phyloP scores from a whole-genome alignment of 2,797 vertebrate genomes.

The Sarcophilus harrisii region DNA sequence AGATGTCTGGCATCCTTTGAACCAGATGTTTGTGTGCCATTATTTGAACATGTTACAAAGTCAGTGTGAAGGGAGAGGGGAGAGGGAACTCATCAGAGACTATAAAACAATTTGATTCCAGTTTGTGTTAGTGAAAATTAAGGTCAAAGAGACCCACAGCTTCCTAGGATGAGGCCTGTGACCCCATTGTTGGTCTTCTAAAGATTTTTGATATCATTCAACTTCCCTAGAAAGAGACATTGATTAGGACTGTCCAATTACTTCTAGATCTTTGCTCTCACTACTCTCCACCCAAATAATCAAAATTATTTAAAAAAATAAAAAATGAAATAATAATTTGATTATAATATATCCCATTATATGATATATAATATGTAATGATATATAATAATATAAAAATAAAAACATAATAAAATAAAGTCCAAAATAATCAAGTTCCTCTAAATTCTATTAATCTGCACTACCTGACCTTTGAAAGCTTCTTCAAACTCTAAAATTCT shows the following conservation, averaged over 20 bases:
- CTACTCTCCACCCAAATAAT: background rate
- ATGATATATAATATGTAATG: too few relatives aligned
- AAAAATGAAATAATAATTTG: too few relatives aligned
- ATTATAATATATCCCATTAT: too few relatives aligned
- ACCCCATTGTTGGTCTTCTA: background rate
- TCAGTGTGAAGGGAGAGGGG: background rate
- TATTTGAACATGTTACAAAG: background rate
- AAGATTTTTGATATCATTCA: background rate
- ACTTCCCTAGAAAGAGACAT: background rate
- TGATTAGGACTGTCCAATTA: background rate
- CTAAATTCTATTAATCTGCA: background rate
- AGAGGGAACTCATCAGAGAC: background rate
- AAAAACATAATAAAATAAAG: too few relatives aligned
- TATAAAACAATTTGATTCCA: background rate
- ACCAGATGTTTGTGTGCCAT: background rate
- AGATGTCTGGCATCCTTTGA: background rate
- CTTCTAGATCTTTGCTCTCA: background rate
- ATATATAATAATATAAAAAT: too few relatives aligned
- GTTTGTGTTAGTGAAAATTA: background rate
- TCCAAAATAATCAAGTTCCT: too few relatives aligned
- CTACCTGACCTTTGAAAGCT: background rate
- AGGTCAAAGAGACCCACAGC: background rate
- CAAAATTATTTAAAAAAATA: too few relatives aligned
- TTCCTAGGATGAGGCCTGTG: background rate
- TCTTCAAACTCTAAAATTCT: background rate